Percentiles rank a stretch among this genome's conserved stretches.
Conservation (phyloP, 2,113 vertebrate species). For the Spilogale gracilis region DNA sequence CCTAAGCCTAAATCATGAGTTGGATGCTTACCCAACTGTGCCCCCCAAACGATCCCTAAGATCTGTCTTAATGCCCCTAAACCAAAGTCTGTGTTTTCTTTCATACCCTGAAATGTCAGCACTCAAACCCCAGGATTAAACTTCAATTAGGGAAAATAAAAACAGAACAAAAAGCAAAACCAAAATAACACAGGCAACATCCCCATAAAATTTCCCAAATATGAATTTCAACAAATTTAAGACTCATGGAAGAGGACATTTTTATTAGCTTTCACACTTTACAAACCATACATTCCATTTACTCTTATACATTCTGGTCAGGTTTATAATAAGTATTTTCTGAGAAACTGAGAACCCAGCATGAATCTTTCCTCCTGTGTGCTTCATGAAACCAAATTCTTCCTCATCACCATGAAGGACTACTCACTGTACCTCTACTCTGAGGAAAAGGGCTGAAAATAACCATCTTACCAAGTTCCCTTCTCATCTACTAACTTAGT, state of each 20-base stretch:
- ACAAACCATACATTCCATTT: not conserved
- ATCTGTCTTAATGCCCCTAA: not conserved
- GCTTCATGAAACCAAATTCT: not conserved
- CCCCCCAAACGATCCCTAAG: not conserved
- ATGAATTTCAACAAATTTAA: conserved; percentile 31
- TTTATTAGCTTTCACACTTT: conserved; percentile 1
- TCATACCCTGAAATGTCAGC: conserved; percentile 8
- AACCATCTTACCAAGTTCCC: not conserved
- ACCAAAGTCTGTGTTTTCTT: not conserved
- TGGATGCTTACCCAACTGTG: not conserved
- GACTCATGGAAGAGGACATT: not conserved
- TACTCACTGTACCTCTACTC: not conserved
- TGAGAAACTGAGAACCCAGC: not conserved
- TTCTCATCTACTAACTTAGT: not conserved
- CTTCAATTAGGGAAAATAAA: conserved; percentile 39
- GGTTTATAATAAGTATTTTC: conserved; percentile 27
- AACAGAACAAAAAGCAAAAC: not conserved
- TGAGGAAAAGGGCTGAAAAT: not conserved
- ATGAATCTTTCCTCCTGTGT: not conserved
- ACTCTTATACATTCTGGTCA: not conserved
- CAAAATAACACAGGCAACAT: not conserved
- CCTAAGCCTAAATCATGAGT: not conserved
- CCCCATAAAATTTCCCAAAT: conserved; percentile 19
- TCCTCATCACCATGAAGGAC: not conserved
- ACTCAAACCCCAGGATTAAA: not conserved